Evolutionary conservation across 2,113 vertebrate genomes (phyloP).

Genomic region (Colistium nudipinnis): DNA sequence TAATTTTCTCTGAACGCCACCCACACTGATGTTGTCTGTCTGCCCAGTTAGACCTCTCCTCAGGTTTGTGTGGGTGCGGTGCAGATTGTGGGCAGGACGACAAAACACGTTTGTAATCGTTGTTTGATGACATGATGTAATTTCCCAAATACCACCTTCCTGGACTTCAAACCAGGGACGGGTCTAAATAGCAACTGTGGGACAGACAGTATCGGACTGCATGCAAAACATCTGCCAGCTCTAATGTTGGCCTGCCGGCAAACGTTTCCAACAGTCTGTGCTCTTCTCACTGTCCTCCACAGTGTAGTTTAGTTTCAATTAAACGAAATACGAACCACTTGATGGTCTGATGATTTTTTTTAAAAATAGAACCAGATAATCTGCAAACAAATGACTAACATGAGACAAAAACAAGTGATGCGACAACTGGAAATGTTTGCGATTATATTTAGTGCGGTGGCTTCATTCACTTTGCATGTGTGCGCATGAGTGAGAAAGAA

Average conservation of each 20-base stretch:
- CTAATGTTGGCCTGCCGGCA: constrained; percentile 17
- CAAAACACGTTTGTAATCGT: constrained; percentile 18
- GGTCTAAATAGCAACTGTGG: constrained; percentile 15
- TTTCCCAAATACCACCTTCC: constrained; percentile 2
- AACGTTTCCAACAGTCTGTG: background rate
- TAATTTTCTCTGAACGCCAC: background rate
- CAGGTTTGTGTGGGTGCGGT: background rate
- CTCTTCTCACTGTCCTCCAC: background rate
- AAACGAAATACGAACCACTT: background rate
- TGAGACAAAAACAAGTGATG: constrained; percentile 5
- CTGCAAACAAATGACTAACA: background rate
- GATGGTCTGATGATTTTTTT: constrained; percentile 7
- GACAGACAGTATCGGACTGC: background rate
- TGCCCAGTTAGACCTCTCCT: background rate
- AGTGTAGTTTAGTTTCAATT: background rate
- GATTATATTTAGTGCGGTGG: background rate
- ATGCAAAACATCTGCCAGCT: constrained; percentile 4
- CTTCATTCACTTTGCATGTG: background rate
- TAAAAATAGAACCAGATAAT: constrained; percentile 3
- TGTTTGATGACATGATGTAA: constrained; percentile 1
- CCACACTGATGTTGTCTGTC: background rate
- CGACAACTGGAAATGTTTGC: background rate
- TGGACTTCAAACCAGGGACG: background rate
- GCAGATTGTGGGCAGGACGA: background rate
- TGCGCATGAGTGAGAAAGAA: background rate